Evolutionary conservation across 2,888 invertebrate genomes (phyloP), one percentile per base, ranked within the genome.

Genomic region (Leptarthrus brevirostris): DNA sequence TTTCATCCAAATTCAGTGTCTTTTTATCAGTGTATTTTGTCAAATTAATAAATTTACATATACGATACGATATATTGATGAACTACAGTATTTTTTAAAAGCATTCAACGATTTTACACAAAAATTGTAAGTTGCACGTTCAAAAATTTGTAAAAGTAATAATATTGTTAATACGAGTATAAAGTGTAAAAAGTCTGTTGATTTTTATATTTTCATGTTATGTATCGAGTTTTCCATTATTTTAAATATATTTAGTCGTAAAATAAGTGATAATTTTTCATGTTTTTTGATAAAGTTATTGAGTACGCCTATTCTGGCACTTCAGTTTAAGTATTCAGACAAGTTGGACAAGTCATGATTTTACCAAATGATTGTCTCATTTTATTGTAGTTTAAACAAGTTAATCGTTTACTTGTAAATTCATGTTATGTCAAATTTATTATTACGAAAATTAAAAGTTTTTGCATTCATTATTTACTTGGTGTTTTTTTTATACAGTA

Each of bases 11-110:
- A 16, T 44, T 64, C 47, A 64, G 47, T 64, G 64, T 64, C 58
- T 64, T 64, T 64, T 64, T n/a, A n/a, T n/a, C n/a, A n/a, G 24
- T 44, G 64, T 64, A 40, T 36, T 64, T 64, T 64, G 24, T 64
- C 44, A 24, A 64, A n/a, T 44, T 64, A 22, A 64, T 40, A 34
- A 36, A 58, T 58, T 34, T 36, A 30, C 34, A 34, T 36, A 30
- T 56, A 56, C 30, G n/a, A n/a, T n/a, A n/a, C n/a, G n/a, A n/a
- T n/a, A n/a, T 36, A 58, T 58, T 58, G 58, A 36, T 58, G 26
- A 49, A 40, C 12, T 12, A 40, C 12, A 40, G 3, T 16, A 36
- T 58, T 58, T 26, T 58, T 58, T 24, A 24, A 34, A 34, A 40
- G 14, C 30, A 56, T 34, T 26, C 18, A 58, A 58, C 16, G 58